Evolutionary conservation across 1,140 invertebrate species (phyloP), one percentile per base, ranked within the genome.

Genomic region (Drosophila watanabei): DNA sequence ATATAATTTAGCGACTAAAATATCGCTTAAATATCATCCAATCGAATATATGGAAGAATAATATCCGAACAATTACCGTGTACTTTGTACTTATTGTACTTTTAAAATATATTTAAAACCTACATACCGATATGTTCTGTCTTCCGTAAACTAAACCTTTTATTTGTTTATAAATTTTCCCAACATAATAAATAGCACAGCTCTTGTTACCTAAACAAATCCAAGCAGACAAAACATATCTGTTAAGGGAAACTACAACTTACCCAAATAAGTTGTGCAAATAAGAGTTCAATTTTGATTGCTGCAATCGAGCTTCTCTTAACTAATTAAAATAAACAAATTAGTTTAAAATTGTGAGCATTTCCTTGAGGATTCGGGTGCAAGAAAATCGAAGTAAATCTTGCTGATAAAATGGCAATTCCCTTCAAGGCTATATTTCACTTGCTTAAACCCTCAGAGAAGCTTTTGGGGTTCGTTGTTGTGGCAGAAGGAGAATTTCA

Each of bases 401-500:
- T 37, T 24, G 2, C 33, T 37, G 33, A 56, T 37, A 56, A 56
- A 56, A 57, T 39, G 14, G 33, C 54, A 39, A 57, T 57, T 57
- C 9, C 33, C 35, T 39, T 57, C 33, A 0, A 10, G 9, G 18
- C 35, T 28, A 33, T 33, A 16, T 69, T 68, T 69, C 35, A 24
- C 63, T 18, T 14, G 9, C 35, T 52, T 32, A 43, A 51, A 13
- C 20, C 11, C 35, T 0, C 10, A 16, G 16, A 2, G 13, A 20
- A 33, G 5, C 11, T 5, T 11, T 5, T 11, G 20, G 24, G 45
- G 43, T 63, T 37, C 32, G 10, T 14, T n/a, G 32, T 11, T 13
- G 30, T 28, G 24, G 11, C 33, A 56, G 9, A n/a, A 24, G 33
- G 1, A 33, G 66, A 41, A 41, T 69, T 69, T 51, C 35, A 68